Evolutionary conservation across 2,113 vertebrate genomes (phyloP).

Genomic region (Muntiacus reevesi): DNA sequence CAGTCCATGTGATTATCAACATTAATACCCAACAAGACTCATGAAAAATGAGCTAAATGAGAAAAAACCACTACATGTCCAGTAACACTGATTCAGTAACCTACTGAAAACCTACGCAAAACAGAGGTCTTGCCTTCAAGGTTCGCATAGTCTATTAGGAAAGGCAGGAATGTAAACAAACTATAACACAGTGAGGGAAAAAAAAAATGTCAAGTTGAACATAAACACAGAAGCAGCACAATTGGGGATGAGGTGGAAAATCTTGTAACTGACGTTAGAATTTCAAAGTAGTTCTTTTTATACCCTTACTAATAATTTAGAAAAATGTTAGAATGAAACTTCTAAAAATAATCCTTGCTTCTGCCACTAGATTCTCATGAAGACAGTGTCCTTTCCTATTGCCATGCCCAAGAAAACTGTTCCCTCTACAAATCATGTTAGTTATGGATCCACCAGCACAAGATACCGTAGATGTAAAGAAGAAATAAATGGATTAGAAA

Average conservation of each 20-base stretch:
- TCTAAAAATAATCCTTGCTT: not conserved
- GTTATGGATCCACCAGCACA: not conserved
- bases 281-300: not conserved
- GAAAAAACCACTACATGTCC: not conserved
- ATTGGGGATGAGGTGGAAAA: not conserved
- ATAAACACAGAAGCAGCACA: not conserved
- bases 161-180: not conserved
- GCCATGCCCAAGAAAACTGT: not conserved
- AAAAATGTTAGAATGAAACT: not conserved
- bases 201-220: not conserved
- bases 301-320: not conserved
- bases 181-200: not conserved
- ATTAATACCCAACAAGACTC: not conserved
- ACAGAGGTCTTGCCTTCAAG: not conserved
- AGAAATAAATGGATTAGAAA: not conserved
- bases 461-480: not conserved
- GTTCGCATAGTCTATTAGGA: not conserved
- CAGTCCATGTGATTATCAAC: not conserved
- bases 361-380: not conserved
- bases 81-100: not conserved
- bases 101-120: not conserved
- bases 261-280: not conserved
- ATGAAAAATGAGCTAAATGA: not conserved
- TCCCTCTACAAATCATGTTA: not conserved
- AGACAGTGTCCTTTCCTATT: not conserved